Evolutionary conservation across 2,888 invertebrate genomes (phyloP), one percentile per base, ranked within the genome.

Genomic region (Poecilobothrus nobilitatus): DNA sequence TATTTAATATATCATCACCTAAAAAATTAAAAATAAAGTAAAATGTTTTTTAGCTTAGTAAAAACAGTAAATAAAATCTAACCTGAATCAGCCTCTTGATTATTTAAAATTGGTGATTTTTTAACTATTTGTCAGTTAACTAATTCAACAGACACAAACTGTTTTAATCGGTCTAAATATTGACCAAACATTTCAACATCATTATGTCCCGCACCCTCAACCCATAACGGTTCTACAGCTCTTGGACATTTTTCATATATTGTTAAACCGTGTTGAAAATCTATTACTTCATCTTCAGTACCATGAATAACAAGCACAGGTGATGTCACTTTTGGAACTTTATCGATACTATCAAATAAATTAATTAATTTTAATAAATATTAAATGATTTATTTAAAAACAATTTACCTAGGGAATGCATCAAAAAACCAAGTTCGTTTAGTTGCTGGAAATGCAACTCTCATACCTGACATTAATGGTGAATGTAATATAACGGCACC

Each of bases 371-470:
- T 22, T 20, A 63, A 33, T 27, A 27, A 33, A 27, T 27, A 18
- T 27, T 27, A 63, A 63, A 27, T 27, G 2, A 33, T n/a, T 21
- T 22, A n/a, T n/a, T 21, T 63, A 22, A 63, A 22, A 63, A 53
- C 6, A n/a, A n/a, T 78, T 84, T 83, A 94, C 94, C 93, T 96
- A 74, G 95, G 94, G 82, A 96, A 96, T 77, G 94, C 95, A 87
- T 97, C 96, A 82, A 95, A 96, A 84, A 95, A 96, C 94, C 94
- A 95, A 68, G 94, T 94, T 78, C 94, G 87, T 82, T 92, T 92
- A 68, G 94, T 95, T 76, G 94, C 94, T 64, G 95, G 95, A 83
- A 95, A 97, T 74, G 95, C 95, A 64, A 97, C 95, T 76, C 96
- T 93, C 92, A 97, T 93, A 67, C 96, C 96, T 69, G 95, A 95